Evolutionary conservation across 2,797 vertebrate species (phyloP).

Genomic region (Hypotaenidia philippensis): DNA sequence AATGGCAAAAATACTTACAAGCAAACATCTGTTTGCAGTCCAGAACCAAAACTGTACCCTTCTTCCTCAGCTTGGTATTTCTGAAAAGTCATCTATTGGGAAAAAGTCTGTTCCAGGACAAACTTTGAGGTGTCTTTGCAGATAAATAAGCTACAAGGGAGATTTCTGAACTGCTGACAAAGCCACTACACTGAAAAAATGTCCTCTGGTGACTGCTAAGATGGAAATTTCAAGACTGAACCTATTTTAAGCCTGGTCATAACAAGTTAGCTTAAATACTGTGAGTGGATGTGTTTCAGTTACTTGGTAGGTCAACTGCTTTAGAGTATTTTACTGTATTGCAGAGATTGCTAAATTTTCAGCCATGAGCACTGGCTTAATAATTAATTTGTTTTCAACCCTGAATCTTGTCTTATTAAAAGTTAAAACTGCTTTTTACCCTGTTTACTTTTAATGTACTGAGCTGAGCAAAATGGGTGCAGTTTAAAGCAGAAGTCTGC

Average conservation of each 20-base stretch:
- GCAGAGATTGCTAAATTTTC: background rate
- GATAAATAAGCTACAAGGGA: background rate
- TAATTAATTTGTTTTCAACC: background rate
- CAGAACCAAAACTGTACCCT: background rate
- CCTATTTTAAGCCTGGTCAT: background rate
- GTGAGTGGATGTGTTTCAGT: background rate
- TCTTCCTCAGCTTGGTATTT: conserved; percentile 18
- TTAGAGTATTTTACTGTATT: background rate
- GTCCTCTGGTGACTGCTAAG: background rate
- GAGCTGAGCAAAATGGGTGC: conserved; percentile 46
- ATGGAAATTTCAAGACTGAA: background rate
- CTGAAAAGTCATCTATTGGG: background rate
- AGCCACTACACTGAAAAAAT: background rate
- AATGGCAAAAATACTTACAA: background rate
- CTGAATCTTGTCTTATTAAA: background rate
- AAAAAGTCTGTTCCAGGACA: background rate
- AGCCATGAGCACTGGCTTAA: background rate
- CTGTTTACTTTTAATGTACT: background rate
- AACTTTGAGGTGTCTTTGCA: background rate
- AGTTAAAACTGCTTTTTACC: background rate
- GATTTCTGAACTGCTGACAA: background rate
- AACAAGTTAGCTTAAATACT: background rate
- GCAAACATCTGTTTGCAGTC: background rate
- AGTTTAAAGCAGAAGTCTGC: background rate
- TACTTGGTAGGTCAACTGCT: background rate